Evolutionary conservation across 2,888 invertebrate genomes (phyloP), one percentile per base, ranked within the genome.

Genomic region (Eumerus sabulonum): DNA sequence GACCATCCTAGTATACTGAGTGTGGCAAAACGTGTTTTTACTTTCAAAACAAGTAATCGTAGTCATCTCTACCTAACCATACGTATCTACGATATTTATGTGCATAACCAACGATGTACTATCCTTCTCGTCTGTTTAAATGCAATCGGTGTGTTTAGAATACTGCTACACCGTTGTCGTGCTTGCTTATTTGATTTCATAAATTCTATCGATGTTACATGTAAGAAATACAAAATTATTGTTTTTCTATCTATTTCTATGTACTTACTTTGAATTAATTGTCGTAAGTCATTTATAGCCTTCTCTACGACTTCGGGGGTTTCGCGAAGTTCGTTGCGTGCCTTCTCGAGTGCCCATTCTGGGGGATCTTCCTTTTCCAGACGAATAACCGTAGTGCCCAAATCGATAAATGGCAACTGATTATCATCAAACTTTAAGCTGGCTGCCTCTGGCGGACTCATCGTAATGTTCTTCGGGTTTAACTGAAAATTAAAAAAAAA

Each of bases 251-350:
- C 27, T 27, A 27, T 7, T 27, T 4, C 27, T 27, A 27, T 17
- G 12, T 14, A 74, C 79, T 74, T 86, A 92, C 94, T 92, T 82
- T 86, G 82, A 66, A 89, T 84, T 38, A 92, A 84, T 83, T 90
- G 88, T 73, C 88, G 88, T 1, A 93, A 86, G 82, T 92, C 92
- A 47, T 87, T 87, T 17, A 94, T 86, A 14, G 92, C 92, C 74
- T 91, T 87, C 72, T 91, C 90, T 4, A 92, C 90, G 16, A 91
- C 88, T 85, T 94, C 94, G 0, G 93, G 93, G 0, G 92, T 91
- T 87, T 96, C 95, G 72, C 94, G 90, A 13, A 95, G 88, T 85
- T 96, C 95, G 13, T 87, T 90, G 83, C 90, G 90, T 0, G 95
- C 94, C 83, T 92, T 93, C 85, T 93, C 91, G 54, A 89, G 84